A percentile compares a stretch with the other conserved stretches of the same genome.
Conservation (phyloP, 2,888 invertebrate genomes). For the Hypercompe scribonia region DNA sequence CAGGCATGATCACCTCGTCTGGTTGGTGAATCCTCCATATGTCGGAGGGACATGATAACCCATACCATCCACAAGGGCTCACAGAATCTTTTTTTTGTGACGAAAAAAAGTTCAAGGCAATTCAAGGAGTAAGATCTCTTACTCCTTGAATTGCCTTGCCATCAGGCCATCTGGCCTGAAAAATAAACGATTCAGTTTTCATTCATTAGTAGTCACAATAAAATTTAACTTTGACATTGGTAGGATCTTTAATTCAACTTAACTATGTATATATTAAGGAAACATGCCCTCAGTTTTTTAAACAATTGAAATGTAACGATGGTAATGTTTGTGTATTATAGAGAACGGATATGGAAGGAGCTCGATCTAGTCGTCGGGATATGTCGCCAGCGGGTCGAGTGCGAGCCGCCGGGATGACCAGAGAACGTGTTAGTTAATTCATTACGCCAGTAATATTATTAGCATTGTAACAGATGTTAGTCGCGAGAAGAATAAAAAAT, state of each 20-base stretch:
- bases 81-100: no score
- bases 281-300: no score
- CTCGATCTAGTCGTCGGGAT: conserved; percentile 93
- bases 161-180: no score
- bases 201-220: not conserved
- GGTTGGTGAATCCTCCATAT: no score
- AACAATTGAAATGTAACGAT: not conserved
- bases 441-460: not conserved
- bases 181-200: not conserved
- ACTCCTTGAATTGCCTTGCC: no score
- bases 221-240: not conserved
- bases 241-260: no score
- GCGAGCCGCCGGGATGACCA: conserved; percentile 88
- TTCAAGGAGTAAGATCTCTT: no score
- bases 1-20: no score
- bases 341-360: conserved; percentile 87
- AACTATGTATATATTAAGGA: no score
- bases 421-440: conserved; percentile 80
- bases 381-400: conserved; percentile 93
- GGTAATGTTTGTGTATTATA: conserved; percentile 42
- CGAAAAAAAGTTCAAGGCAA: no score
- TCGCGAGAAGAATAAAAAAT: not conserved
- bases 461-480: not conserved
- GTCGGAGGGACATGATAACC: no score
- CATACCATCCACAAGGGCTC: no score